These are phyloP conservation scores for Cherax destructor DNA, from an alignment of 1,140 invertebrate species.

Conservation along the genomic window DNA sequence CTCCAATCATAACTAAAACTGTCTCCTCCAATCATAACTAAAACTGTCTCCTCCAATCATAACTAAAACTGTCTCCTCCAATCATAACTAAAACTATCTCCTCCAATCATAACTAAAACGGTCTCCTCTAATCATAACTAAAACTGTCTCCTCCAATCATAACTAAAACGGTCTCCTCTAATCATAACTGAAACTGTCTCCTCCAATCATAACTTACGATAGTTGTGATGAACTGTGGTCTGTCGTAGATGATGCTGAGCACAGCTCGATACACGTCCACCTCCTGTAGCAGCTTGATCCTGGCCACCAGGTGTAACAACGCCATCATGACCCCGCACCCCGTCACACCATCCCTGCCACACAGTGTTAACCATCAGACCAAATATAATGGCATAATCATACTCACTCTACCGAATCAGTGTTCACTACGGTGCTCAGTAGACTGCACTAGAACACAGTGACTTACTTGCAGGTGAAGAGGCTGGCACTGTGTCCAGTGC, in stretches of 20 bases:
- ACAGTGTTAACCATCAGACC: neutral
- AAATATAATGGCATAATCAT: too few species aligned
- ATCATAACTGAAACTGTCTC: too few species aligned
- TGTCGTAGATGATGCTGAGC: neutral
- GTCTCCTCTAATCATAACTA: too few species aligned
- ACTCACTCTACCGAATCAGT: neutral
- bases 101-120: too few species aligned
- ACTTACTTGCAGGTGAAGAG: conserved; percentile 17
- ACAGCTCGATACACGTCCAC: conserved; percentile 19
- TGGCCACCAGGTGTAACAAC: neutral
- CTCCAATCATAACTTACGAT: neutral
- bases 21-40: too few species aligned
- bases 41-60: too few species aligned
- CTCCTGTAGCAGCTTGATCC: conserved; percentile 20
- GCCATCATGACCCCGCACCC: conserved; percentile 12
- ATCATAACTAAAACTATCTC: too few species aligned
- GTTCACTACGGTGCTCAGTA: neutral
- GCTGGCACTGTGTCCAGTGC: neutral
- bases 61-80: too few species aligned
- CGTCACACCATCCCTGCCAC: conserved; percentile 18
- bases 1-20: too few species aligned
- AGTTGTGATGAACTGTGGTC: conserved; percentile 17
- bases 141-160: too few species aligned
- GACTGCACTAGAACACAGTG: neutral
- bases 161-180: too few species aligned